A percentile compares a stretch with the other conserved stretches of the same genome.
phyloP scores from a whole-genome alignment of 2,888 invertebrate species.

The Cosmorhoe ocellata region DNA sequence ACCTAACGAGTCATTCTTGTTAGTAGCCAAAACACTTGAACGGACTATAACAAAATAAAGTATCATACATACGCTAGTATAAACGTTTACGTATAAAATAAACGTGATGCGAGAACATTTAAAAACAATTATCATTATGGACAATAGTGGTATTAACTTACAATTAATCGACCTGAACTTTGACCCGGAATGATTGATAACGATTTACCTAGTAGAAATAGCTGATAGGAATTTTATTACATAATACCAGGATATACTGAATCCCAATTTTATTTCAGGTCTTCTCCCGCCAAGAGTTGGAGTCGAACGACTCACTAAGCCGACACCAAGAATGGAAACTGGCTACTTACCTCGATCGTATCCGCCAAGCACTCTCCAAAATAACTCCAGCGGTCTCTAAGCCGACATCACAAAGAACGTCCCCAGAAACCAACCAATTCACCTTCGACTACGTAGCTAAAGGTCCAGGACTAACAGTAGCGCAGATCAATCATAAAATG shows the following conservation, averaged over 20 bases:
- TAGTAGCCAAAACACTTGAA: no score
- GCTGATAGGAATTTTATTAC: neutral
- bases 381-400: conserved; percentile 68
- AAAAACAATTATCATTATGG: conserved; percentile 9
- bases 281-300: conserved; percentile 81
- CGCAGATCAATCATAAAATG: conserved; percentile 79
- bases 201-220: no score
- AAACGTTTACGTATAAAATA: neutral
- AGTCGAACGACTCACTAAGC: conserved; percentile 70
- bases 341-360: conserved; percentile 74
- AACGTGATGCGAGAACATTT: conserved; percentile 2
- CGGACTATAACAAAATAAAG: no score
- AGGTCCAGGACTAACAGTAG: conserved; percentile 83
- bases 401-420: conserved; percentile 59
- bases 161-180: conserved; percentile 8
- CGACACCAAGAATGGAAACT: conserved; percentile 81
- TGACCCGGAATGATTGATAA: conserved; percentile 4
- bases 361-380: conserved; percentile 72
- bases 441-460: conserved; percentile 81
- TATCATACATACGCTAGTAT: neutral
- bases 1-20: no score
- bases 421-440: conserved; percentile 63
- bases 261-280: conserved; percentile 66
- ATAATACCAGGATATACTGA: neutral
- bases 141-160: conserved; percentile 10